Evolutionary conservation across 2,113 vertebrate species (phyloP).

Genomic region (Amblyornis subalaris): DNA sequence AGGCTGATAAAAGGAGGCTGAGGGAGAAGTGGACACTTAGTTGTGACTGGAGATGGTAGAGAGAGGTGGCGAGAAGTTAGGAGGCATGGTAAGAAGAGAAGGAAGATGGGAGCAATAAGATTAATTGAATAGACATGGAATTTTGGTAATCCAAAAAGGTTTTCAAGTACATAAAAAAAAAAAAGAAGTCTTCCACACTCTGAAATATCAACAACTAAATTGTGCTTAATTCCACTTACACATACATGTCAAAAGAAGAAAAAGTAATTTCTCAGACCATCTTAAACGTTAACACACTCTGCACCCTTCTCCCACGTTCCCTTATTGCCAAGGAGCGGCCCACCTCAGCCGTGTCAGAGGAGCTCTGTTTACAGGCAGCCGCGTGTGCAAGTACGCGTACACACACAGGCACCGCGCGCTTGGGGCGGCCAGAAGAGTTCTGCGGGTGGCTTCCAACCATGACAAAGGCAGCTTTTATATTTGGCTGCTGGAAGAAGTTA

Average conservation of each 20-base stretch:
- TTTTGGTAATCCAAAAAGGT: neutral
- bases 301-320: accelerated
- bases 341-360: neutral
- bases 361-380: neutral
- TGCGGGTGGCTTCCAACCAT: neutral
- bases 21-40: neutral
- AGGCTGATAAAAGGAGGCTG: neutral
- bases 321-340: neutral
- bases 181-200: neutral
- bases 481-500: neutral
- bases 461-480: constrained; percentile 18
- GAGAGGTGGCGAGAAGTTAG: neutral
- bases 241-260: neutral
- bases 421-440: neutral
- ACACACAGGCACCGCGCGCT: neutral
- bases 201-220: neutral
- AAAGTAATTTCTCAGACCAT: neutral
- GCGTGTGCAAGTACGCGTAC: accelerated
- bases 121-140: neutral
- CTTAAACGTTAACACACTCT: neutral
- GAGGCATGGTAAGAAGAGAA: neutral
- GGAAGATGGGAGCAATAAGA: neutral
- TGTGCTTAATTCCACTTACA: neutral
- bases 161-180: neutral
- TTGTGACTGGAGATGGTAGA: neutral